These are phyloP conservation scores for Cyclargus thomasi DNA, from an alignment of 1,140 invertebrate species.

Conservation along the genomic window DNA sequence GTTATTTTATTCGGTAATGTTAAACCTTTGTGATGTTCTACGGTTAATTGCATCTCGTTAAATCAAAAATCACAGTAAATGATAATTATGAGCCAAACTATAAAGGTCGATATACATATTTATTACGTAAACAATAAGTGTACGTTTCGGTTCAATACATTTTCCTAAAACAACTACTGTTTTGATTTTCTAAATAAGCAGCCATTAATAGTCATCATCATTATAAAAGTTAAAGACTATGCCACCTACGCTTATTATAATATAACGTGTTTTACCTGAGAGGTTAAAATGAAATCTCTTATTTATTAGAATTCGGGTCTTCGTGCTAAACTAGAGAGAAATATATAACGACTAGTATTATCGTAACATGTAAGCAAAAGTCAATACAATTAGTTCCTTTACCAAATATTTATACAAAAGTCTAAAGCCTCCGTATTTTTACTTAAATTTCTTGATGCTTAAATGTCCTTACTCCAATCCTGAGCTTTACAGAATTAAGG, in stretches of 20 bases:
- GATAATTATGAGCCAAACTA: not conserved
- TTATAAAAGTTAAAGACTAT: no score
- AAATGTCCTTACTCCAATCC: not conserved
- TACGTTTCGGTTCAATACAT: not conserved
- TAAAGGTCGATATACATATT: not conserved
- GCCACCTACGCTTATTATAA: no score
- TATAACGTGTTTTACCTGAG: no score
- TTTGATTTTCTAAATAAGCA: not conserved
- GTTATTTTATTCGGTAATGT: not conserved
- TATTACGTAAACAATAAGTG: not conserved
- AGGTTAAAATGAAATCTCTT: no score
- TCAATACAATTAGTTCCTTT: not conserved
- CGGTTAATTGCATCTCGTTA: not conserved
- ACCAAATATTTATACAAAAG: not conserved
- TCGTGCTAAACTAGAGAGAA: no score
- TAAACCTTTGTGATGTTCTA: not conserved
- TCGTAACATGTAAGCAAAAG: no score
- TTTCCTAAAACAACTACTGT: not conserved
- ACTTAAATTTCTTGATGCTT: no score
- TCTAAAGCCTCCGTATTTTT: not conserved
- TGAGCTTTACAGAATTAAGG: conserved; percentile 1
- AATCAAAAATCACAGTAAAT: no score
- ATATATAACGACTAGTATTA: no score
- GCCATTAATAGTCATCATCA: not conserved
- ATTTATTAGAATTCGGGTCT: no score